phyloP scores from a whole-genome alignment of 1,140 invertebrate genomes.

The Lethocerus indicus region DNA sequence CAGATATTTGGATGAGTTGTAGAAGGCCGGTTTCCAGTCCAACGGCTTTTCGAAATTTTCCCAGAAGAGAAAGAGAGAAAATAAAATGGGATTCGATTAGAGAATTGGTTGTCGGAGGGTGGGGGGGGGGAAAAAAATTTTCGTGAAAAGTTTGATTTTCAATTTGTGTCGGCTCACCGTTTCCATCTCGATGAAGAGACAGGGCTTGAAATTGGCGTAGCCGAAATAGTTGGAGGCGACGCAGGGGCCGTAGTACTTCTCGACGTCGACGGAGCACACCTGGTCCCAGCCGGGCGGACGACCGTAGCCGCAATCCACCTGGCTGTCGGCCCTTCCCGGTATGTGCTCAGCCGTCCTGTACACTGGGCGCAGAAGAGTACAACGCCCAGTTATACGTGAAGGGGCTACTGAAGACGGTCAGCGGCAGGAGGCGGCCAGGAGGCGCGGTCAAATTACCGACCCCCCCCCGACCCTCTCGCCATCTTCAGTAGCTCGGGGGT shows the following conservation, averaged over 20 bases:
- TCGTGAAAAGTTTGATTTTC: constrained; percentile 15
- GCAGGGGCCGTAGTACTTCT: constrained; percentile 43
- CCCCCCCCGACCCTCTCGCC: too few species aligned
- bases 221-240: constrained; percentile 43
- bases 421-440: too few species aligned
- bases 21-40: constrained; percentile 54
- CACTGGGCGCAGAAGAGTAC: constrained; percentile 1
- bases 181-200: constrained; percentile 71
- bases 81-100: too few species aligned
- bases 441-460: too few species aligned
- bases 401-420: neutral
- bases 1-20: constrained; percentile 35
- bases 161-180: too few species aligned
- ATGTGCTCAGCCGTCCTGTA: constrained; percentile 10
- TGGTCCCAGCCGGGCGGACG: constrained; percentile 33
- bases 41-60: too few species aligned
- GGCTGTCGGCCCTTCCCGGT: constrained; percentile 36
- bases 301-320: constrained; percentile 43
- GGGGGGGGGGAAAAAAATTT: too few species aligned
- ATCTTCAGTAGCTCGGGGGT: too few species aligned
- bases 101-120: too few species aligned
- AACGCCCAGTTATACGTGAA: neutral
- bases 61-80: too few species aligned
- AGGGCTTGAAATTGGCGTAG: constrained; percentile 50
- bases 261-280: constrained; percentile 38